These are phyloP conservation scores for Sylvietta virens DNA, from an alignment of 2,113 vertebrate species.

Conservation along the genomic window DNA sequence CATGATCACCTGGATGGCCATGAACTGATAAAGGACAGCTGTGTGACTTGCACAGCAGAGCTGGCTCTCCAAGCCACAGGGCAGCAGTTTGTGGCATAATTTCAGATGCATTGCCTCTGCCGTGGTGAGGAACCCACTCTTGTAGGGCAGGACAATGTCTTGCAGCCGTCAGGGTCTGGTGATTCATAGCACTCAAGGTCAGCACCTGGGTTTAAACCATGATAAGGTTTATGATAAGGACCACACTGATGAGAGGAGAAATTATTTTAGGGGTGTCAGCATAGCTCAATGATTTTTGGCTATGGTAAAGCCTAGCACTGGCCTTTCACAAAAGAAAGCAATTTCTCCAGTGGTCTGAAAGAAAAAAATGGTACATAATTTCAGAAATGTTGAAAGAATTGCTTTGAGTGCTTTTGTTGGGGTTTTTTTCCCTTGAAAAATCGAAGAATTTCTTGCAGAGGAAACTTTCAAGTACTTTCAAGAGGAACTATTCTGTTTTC, in stretches of 20 bases:
- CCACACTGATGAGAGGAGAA: not conserved
- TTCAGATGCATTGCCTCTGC: not conserved
- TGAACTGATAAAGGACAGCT: not conserved
- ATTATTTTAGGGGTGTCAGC: not conserved
- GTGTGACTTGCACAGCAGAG: not conserved
- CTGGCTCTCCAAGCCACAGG: not conserved
- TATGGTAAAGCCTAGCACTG: not conserved
- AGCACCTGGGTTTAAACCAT: not conserved
- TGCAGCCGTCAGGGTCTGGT: rapidly evolving
- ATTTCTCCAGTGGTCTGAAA: not conserved
- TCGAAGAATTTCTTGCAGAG: not conserved
- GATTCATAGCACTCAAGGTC: not conserved
- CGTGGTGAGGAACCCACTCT: not conserved
- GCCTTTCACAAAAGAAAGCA: not conserved
- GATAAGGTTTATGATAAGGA: not conserved
- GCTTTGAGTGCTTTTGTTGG: not conserved
- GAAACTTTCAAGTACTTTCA: not conserved
- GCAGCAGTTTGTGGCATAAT: not conserved
- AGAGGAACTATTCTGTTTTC: not conserved
- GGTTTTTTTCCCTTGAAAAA: not conserved
- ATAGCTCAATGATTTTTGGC: not conserved
- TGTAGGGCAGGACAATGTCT: not conserved
- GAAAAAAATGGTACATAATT: not conserved
- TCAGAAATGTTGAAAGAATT: not conserved
- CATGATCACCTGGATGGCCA: too few relatives aligned